phyloP scores from a whole-genome alignment of 2,888 invertebrate genomes.

The Melanophora roralis region DNA sequence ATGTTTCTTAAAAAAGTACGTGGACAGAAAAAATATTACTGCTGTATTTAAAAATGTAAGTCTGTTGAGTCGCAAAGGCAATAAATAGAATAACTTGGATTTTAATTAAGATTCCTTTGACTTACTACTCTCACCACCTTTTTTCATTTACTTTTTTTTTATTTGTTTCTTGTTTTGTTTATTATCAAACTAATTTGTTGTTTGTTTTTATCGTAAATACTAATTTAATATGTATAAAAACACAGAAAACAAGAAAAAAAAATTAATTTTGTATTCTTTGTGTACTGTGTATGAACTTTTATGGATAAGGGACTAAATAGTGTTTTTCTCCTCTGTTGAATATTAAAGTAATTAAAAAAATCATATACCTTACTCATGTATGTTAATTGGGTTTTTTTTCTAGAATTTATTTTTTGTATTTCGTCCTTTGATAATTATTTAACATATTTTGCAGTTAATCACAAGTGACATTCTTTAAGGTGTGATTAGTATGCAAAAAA shows the following conservation, averaged over 20 bases:
- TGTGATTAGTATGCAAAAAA: slow-evolving; percentile 10
- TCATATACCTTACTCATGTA: neutral
- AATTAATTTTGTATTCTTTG: slow-evolving; percentile 45
- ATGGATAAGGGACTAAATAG: slow-evolving; percentile 40
- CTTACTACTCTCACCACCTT: neutral
- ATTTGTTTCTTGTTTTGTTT: slow-evolving; percentile 11
- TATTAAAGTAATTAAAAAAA: slow-evolving; percentile 14
- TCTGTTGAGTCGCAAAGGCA: slow-evolving; percentile 60
- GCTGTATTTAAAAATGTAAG: slow-evolving; percentile 52
- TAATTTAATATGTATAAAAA: slow-evolving; percentile 4
- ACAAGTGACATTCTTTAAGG: neutral
- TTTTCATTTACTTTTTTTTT: slow-evolving; percentile 4
- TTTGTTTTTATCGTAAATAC: slow-evolving; percentile 16
- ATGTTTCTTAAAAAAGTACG: neutral
- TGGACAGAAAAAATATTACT: slow-evolving; percentile 11
- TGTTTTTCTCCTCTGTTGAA: slow-evolving; percentile 10
- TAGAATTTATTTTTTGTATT: neutral
- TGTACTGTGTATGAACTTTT: slow-evolving; percentile 31
- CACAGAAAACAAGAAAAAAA: neutral
- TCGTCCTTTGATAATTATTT: slow-evolving; percentile 44
- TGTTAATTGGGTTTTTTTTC: neutral
- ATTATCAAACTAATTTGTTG: slow-evolving; percentile 9
- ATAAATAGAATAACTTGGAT: slow-evolving; percentile 60
- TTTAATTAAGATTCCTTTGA: slow-evolving; percentile 60
- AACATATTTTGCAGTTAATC: slow-evolving; percentile 8